Base-by-base conservation (phyloP, 2,888 invertebrate genomes). In the Sipunculus nudus region DNA sequence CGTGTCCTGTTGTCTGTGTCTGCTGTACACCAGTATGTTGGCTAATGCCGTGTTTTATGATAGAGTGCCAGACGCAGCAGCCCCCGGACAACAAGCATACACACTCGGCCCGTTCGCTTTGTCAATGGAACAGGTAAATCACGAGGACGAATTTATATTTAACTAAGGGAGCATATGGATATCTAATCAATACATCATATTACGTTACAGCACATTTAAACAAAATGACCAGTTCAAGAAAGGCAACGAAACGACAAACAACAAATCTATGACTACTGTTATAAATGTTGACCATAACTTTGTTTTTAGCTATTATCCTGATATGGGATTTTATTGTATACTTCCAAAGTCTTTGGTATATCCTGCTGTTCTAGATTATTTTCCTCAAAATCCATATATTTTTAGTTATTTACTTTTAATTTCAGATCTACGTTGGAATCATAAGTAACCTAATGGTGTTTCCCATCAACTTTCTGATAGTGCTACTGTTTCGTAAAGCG, bases 11-110 rank as follows among this genome's bases (percentile, higher is more conserved):
- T 85, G 85, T 61, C 77, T 86, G 53, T 78, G 84, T 45, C 74
- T 86, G 56, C 75, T 86, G 16, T 84, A 79, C 60, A 72, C 83
- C 8, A 81, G 84, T 26, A 86, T 86, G 86, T 65, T 86, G 61
- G 80, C 83, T 10, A 85, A 85, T 67, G 85, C 85, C 38, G 83
- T 86, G 84, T 86, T 84, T 77, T 86, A 86, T 70, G 79, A 72
- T 23, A 72, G 65, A n/a, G 76, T 48, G 57, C 72, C n/a, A n/a
- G n/a, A 54, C n/a, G 65, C 66, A 40, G 65, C 69, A 6, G 56
- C 69, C 16, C 69, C 75, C 10, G 56, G 65, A 2, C 38, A 59
- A 6, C 76, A 76, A 41, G 76, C 78, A 1, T 70, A 84, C 53
- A 75, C 76, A 2, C 67, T 86, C 54, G 86, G 85, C 2, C 85